Evolutionary conservation across 2,797 vertebrate species (phyloP), one percentile per base, ranked within the genome.

Genomic region (Clarias laeviceps): DNA sequence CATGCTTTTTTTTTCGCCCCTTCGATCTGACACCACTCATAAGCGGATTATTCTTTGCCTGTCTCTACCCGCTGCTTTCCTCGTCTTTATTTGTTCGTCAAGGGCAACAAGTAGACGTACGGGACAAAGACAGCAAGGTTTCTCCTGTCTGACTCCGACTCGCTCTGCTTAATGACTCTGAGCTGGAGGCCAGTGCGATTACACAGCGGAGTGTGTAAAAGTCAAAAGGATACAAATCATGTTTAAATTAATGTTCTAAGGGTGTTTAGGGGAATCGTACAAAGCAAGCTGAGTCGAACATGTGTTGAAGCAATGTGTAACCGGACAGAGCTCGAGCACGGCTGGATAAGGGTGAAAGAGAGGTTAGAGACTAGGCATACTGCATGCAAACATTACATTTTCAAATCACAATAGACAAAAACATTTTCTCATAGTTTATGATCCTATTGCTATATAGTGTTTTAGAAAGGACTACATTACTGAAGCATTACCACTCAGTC

Each of bases 221-320:
- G 93, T 94, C 93, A 93, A 93, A 91, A 93, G 92, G 93, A 92
- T 91, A 94, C 92, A 94, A 92, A 94, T 94, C 91, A 91, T 22
- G 81, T 87, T 85, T 81, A 72, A 86, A 89, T 70, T 57, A 82
- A 87, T 45, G 72, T 88, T 81, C 90, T 80, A 32, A 77, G 68
- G 79, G 76, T 69, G 56, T 50, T 45, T n/a, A 18, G 27, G 59
- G 37, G 79, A 79, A 82, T 80, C 82, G 50, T 81, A 45, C 69
- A 34, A 34, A 24, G 56, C 32, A 29, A 37, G 76, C 76, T 24
- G 76, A 78, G 66, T 29, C 9, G 11, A 65, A 80, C 61, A 80
- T 50, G 78, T 20, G 37, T 65, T 80, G 9, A 4, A 2, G 37
- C 61, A 29, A 37, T 4, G 59, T 27, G 59, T 27, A 40, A 29